Evolutionary conservation across 2,113 vertebrate species (phyloP).

Genomic region (Indri indri): DNA sequence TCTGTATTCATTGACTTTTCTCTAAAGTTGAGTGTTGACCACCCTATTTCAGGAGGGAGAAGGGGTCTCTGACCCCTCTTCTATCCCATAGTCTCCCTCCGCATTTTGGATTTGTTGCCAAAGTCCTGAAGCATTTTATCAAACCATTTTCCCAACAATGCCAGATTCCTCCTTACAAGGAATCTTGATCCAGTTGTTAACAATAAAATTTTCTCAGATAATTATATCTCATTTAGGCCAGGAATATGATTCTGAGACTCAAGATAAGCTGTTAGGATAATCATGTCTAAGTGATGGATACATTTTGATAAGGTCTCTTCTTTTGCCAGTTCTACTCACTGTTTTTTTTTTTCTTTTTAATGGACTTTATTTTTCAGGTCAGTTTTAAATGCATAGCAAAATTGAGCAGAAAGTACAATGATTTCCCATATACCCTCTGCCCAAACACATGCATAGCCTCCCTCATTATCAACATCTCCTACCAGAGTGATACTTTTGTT

Average conservation of each 20-base stretch:
- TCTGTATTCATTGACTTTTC: neutral
- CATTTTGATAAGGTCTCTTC: neutral
- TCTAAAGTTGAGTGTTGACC: neutral
- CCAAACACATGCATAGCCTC: rapidly evolving
- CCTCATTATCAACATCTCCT: neutral
- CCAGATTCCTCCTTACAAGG: neutral
- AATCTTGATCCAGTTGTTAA: neutral
- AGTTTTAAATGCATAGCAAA: neutral
- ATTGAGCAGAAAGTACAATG: neutral
- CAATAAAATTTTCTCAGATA: neutral
- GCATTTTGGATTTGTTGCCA: neutral
- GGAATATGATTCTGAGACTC: neutral
- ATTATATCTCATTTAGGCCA: neutral
- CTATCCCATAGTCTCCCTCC: neutral
- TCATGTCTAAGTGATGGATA: neutral
- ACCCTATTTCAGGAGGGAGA: neutral
- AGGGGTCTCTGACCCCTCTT: neutral
- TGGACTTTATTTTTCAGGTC: neutral
- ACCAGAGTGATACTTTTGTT: neutral
- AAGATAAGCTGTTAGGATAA: neutral
- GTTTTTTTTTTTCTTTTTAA: neutral
- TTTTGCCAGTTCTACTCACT: neutral
- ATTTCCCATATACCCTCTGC: neutral
- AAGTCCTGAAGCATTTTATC: neutral
- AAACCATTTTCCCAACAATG: neutral